Percentiles rank a stretch among this genome's conserved stretches.
Conservation (phyloP, 1,140 invertebrate species). For the Hetaerina americana region DNA sequence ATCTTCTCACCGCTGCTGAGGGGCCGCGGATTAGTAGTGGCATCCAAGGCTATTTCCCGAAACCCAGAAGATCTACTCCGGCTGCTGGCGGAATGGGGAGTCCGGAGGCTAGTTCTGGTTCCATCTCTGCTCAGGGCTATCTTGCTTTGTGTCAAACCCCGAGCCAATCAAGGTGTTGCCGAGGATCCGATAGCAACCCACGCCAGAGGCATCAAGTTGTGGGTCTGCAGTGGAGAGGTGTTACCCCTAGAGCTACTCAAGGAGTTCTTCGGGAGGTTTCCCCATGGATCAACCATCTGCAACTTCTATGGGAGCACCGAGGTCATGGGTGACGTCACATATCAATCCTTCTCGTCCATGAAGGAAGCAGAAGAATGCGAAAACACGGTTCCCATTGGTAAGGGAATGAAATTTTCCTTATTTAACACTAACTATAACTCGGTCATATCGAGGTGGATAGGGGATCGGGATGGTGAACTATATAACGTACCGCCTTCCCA, state of each 20-base stretch:
- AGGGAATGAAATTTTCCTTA: conserved; percentile 20
- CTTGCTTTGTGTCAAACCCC: conserved; percentile 40
- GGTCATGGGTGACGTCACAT: conserved; percentile 71
- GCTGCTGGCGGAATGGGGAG: conserved; percentile 50
- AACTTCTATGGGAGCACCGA: conserved; percentile 88
- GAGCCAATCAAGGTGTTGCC: conserved; percentile 27
- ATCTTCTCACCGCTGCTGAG: conserved; percentile 72
- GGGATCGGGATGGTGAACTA: no score
- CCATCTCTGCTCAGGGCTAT: conserved; percentile 67
- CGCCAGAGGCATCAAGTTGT: conserved; percentile 29
- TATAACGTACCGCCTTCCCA: no score
- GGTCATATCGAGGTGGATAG: no score
- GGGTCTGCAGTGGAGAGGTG: conserved; percentile 73
- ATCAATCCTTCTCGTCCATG: conserved; percentile 33
- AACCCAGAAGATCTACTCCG: conserved; percentile 58
- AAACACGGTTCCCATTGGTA: conserved; percentile 68
- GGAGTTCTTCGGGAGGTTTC: conserved; percentile 59
- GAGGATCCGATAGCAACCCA: conserved; percentile 32
- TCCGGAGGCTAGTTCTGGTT: conserved; percentile 64
- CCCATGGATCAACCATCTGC: conserved; percentile 40
- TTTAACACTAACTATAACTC: no score
- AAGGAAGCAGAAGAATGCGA: conserved; percentile 41
- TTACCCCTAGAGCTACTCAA: conserved; percentile 47
- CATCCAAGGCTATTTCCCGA: conserved; percentile 53
- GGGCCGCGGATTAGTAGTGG: conserved; percentile 48